These are phyloP conservation scores for Ericerus pela DNA, from an alignment of 1,140 invertebrate genomes.

Conservation along the genomic window DNA sequence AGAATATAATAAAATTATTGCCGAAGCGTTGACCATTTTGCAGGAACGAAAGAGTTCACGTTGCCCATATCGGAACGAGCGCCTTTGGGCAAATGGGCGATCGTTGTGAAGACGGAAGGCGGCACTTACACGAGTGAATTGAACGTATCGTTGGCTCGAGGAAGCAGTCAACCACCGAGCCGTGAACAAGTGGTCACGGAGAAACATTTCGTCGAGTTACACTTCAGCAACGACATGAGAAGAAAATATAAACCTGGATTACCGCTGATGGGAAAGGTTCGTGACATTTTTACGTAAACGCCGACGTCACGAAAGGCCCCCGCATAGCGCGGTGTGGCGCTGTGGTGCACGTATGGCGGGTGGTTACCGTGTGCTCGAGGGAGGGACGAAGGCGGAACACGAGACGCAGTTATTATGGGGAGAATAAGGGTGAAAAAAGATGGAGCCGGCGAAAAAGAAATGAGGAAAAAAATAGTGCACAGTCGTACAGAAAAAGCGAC, in stretches of 20 bases:
- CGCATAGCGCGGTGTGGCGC: too few species aligned
- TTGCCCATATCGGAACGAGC: conserved; percentile 36
- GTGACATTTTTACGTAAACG: conserved; percentile 19
- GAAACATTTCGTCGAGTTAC: conserved; percentile 45
- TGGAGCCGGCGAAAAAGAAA: too few species aligned
- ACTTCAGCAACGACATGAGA: conserved; percentile 43
- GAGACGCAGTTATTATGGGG: too few species aligned
- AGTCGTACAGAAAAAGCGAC: too few species aligned
- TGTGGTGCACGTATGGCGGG: too few species aligned
- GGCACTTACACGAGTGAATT: conserved; percentile 34
- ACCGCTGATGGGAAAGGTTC: conserved; percentile 44
- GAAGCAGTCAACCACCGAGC: conserved; percentile 19
- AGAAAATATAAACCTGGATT: conserved; percentile 45
- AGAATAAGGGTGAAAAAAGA: too few species aligned
- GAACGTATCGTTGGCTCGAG: conserved; percentile 29
- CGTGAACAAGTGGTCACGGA: conserved; percentile 42
- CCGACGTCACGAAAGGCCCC: neutral
- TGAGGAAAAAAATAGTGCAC: too few species aligned
- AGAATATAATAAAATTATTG: too few species aligned
- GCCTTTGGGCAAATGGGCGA: conserved; percentile 37
- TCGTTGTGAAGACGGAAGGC: conserved; percentile 39
- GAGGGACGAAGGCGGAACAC: too few species aligned
- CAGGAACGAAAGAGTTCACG: conserved; percentile 40
- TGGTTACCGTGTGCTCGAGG: too few species aligned
- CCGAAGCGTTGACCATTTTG: conserved; percentile 7